Conservation (phyloP, 2,888 invertebrate genomes). For the Crocallis elinguaria region DNA sequence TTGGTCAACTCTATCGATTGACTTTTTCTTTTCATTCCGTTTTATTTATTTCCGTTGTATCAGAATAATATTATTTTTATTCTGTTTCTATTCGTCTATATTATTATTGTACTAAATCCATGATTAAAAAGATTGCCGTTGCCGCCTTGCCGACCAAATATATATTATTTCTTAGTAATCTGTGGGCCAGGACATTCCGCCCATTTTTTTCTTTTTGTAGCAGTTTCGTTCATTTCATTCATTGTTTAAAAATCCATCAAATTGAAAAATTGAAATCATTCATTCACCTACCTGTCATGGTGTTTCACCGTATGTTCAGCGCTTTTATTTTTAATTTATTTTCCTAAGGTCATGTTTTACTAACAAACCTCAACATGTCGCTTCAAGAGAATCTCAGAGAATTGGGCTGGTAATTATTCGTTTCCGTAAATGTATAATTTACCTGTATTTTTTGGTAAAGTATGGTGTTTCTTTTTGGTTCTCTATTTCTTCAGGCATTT, state of each 20-base stretch:
- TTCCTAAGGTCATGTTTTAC: slow-evolving; percentile 67
- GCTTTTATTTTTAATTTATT: slow-evolving; percentile 66
- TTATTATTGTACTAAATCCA: no score
- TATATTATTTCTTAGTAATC: no score
- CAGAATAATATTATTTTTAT: no score
- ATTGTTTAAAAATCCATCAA: slow-evolving; percentile 1
- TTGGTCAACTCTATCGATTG: no score
- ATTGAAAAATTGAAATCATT: no score
- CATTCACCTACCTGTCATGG: slow-evolving; percentile 49
- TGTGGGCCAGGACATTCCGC: no score
- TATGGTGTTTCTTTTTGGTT: slow-evolving; percentile 34
- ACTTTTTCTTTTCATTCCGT: no score
- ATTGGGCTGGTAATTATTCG: slow-evolving; percentile 86
- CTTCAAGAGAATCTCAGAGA: slow-evolving; percentile 86
- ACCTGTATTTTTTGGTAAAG: slow-evolving; percentile 3
- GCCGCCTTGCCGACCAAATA: no score
- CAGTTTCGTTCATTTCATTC: neutral
- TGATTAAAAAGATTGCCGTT: no score
- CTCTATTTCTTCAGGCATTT: slow-evolving; percentile 86
- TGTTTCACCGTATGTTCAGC: slow-evolving; percentile 62
- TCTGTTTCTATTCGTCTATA: no score
- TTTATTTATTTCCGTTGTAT: no score
- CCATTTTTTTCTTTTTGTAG: neutral
- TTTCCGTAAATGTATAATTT: neutral
- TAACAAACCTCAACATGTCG: slow-evolving; percentile 80